phyloP scores from a whole-genome alignment of 1,140 invertebrate species.

The Psix sp. region DNA sequence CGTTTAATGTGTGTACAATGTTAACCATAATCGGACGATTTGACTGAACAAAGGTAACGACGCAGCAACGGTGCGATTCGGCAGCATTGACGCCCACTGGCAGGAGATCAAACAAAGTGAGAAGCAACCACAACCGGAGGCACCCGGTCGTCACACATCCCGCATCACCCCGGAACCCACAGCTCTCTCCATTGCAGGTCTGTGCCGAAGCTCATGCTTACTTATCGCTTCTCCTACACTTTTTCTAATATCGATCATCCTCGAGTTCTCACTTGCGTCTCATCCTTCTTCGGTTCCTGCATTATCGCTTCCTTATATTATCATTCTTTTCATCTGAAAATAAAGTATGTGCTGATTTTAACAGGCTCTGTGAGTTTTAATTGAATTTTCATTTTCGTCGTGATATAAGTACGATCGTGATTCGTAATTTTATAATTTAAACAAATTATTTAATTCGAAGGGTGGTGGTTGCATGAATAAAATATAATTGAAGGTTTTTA shows the following conservation, averaged over 20 bases:
- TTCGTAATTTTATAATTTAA: too few relatives aligned
- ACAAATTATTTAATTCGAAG: too few relatives aligned
- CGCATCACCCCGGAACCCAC: conserved; percentile 77
- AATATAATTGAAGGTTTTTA: too few relatives aligned
- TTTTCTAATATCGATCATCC: conserved; percentile 15
- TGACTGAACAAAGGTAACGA: conserved; percentile 69
- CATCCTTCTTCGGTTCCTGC: conserved; percentile 14
- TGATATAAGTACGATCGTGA: too few relatives aligned
- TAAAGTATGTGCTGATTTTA: too few relatives aligned
- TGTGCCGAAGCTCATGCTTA: conserved; percentile 52
- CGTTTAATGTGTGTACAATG: conserved; percentile 40
- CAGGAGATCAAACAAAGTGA: conserved; percentile 70
- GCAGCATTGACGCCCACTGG: conserved; percentile 64
- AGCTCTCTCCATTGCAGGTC: conserved; percentile 79
- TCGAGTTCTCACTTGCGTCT: conserved; percentile 20
- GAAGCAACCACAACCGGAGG: conserved; percentile 69
- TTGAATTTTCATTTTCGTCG: too few relatives aligned
- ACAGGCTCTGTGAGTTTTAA: too few relatives aligned
- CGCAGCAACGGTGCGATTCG: conserved; percentile 70
- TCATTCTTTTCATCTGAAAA: too few relatives aligned
- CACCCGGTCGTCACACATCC: conserved; percentile 69
- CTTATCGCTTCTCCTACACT: conserved; percentile 38
- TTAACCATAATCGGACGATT: conserved; percentile 64
- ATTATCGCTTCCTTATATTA: too few relatives aligned
- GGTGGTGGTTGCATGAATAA: too few relatives aligned